Base-by-base conservation (phyloP, 2,113 vertebrate species). In the Macrotus californicus region DNA sequence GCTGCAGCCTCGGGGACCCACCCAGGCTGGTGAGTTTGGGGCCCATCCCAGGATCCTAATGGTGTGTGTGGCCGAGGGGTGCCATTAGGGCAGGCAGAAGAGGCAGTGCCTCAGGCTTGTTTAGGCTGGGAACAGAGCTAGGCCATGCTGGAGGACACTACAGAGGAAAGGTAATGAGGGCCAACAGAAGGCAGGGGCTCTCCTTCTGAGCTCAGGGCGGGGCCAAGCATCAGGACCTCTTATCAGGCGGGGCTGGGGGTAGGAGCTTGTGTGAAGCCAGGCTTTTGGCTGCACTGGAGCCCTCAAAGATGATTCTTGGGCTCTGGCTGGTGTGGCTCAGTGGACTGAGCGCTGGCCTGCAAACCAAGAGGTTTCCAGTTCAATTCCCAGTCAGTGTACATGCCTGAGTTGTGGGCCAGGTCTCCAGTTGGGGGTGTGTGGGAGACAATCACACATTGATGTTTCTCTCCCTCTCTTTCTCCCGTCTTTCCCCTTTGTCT, bases 1-100 rank as follows among this genome's bases (percentile, higher is more conserved):
- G 91, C 98, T 99, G 79, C 99, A 99, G 85, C 99, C 99, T 61
- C 98, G 97, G 48, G 98, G 98, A 69, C 98, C 99, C 86, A 98
- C 94, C 73, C 98, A 98, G 97, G 95, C 99, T 64, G 99, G 99
- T 99, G 95, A 98, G 98, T 56, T 86, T 50, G 61, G 59, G 41
- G 46, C 43, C 50, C 39, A 52, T 39, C 19, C 19, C 5, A 7
- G 41, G 24, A 43, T 2, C 13, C 39, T 1, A 36, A 46, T 22
- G 14, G 43, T 10, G 0, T 19, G 4, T 34, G 26, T 43, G 52
- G 4, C 8, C 48, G 43, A 21, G n/a, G 39, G 29, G 24, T 4
- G 56, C 24, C 34, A 8, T 52, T 70, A 39, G 21, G 59, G 54
- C 52, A 69, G 48, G 24, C 72, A 41, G 21, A 50, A 89, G 52